These are phyloP conservation scores for Hemicentrotus pulcherrimus DNA, from an alignment of 35 echinoderm and acorn worm genomes.

Conservation along the genomic window DNA sequence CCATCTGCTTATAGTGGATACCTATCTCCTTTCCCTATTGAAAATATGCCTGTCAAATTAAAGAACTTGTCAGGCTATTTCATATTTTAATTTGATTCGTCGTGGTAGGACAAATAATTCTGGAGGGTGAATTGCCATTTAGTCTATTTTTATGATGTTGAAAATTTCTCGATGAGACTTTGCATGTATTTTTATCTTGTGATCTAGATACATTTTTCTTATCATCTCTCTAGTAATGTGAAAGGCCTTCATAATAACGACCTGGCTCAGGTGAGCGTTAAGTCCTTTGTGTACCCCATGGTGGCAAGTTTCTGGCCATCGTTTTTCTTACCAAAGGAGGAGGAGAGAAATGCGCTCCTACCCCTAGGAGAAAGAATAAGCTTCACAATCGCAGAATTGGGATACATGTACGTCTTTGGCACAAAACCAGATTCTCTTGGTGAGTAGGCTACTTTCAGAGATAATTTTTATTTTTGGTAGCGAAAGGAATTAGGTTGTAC, in stretches of 20 bases:
- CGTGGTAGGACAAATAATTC: too few relatives aligned
- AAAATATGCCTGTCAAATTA: too few relatives aligned
- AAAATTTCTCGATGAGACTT: neutral
- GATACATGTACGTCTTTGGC: conserved; percentile 76
- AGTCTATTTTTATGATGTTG: neutral
- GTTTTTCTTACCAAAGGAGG: conserved; percentile 30
- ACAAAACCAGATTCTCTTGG: conserved; percentile 90
- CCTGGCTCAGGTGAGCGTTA: neutral
- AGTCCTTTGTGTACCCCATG: neutral
- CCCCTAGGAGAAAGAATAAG: conserved; percentile 47
- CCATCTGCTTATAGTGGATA: too few relatives aligned
- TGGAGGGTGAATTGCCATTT: too few relatives aligned
- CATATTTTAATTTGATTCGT: too few relatives aligned
- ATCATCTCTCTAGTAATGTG: conserved; percentile 59
- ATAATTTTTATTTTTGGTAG: too few relatives aligned
- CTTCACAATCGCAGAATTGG: conserved; percentile 54
- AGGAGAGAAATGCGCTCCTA: conserved; percentile 37
- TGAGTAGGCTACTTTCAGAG: conserved; percentile 48
- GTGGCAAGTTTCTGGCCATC: conserved; percentile 73
- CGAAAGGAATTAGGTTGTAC: too few relatives aligned
- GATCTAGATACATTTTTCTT: neutral
- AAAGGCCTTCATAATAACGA: conserved; percentile 81
- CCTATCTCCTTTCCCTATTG: too few relatives aligned
- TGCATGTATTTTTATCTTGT: neutral
- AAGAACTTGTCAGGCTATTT: too few relatives aligned